Evolutionary conservation across 2,888 invertebrate species (phyloP).

Genomic region (Parnassius orleans): DNA sequence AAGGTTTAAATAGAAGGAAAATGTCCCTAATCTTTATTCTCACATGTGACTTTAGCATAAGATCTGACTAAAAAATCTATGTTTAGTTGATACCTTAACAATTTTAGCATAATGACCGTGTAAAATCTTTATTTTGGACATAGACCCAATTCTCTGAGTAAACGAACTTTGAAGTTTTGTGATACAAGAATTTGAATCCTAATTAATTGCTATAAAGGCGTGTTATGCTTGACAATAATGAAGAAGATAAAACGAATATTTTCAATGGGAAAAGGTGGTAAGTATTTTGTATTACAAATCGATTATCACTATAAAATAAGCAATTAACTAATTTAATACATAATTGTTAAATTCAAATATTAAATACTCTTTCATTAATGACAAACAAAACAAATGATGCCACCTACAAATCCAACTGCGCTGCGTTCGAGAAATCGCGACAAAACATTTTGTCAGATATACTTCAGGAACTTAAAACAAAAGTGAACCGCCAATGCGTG

Average conservation of each 20-base stretch:
- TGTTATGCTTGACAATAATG: slow-evolving; percentile 43
- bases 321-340: too few species aligned
- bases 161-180: slow-evolving; percentile 19
- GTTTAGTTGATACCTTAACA: slow-evolving; percentile 1
- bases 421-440: too few species aligned
- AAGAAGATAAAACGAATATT: slow-evolving; percentile 70
- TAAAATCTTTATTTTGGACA: slow-evolving; percentile 17
- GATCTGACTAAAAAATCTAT: slow-evolving; percentile 8
- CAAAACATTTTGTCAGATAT: too few species aligned
- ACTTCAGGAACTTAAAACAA: too few species aligned
- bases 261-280: slow-evolving; percentile 65
- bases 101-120: slow-evolving; percentile 17
- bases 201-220: slow-evolving; percentile 13
- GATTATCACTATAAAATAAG: too few species aligned
- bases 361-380: too few species aligned
- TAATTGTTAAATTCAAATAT: too few species aligned
- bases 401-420: too few species aligned
- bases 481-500: too few species aligned
- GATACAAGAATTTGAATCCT: slow-evolving; percentile 8
- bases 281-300: slow-evolving; percentile 28
- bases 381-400: too few species aligned
- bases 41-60: neutral
- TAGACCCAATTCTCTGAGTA: slow-evolving; percentile 10
- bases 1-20: too few species aligned
- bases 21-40: too few species aligned